phyloP scores from a whole-genome alignment of 2,113 vertebrate species.

The Orcinus orca region DNA sequence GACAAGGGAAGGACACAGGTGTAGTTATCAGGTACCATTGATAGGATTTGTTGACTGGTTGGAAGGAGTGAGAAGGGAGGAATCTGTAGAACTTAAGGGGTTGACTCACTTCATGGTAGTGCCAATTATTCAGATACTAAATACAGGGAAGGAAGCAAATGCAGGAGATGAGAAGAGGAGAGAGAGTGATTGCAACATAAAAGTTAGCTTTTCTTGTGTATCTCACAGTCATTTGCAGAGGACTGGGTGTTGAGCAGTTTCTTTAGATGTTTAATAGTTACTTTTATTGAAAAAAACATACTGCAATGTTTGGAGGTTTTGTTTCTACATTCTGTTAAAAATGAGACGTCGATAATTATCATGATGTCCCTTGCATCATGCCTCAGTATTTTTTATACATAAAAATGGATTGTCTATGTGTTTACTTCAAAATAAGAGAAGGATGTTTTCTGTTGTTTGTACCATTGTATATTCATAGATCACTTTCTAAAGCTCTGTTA shows the following conservation, averaged over 20 bases:
- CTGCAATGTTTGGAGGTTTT: neutral
- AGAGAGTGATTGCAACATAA: neutral
- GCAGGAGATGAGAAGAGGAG: neutral
- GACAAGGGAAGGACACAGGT: neutral
- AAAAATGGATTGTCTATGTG: neutral
- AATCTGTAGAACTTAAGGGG: neutral
- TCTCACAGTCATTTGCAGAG: neutral
- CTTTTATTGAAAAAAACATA: neutral
- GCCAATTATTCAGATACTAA: neutral
- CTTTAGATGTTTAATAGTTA: neutral
- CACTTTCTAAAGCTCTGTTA: constrained; percentile 21
- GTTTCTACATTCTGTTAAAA: neutral
- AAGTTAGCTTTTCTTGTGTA: neutral
- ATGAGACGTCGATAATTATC: neutral
- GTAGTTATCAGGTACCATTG: no score
- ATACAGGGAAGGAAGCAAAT: neutral
- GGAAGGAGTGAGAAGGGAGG: neutral
- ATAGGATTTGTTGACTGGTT: neutral
- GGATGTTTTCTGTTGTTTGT: neutral
- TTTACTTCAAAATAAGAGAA: constrained; percentile 26
- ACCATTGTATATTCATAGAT: neutral
- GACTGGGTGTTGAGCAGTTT: neutral
- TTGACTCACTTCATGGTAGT: neutral
- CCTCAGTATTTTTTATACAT: constrained; percentile 15
- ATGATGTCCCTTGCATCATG: neutral